Conservation (phyloP, 1,140 invertebrate species). For the Laodelphax striatellus region DNA sequence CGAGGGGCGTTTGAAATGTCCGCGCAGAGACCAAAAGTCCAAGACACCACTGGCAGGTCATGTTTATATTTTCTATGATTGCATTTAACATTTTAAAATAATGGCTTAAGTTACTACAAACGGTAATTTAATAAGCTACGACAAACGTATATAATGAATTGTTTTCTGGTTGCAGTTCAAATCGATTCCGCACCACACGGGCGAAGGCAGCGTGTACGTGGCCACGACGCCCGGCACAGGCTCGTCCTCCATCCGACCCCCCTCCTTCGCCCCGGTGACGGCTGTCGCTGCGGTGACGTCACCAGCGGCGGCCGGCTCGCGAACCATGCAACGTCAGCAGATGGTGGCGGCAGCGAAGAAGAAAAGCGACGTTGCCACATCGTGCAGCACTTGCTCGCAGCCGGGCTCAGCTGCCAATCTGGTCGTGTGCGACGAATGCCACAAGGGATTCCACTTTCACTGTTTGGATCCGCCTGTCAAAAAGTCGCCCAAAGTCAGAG, state of each 20-base stretch:
- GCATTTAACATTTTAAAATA: too few relatives aligned
- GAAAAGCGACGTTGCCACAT: constrained; percentile 35
- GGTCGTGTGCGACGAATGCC: constrained; percentile 84
- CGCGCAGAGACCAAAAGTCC: too few relatives aligned
- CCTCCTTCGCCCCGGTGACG: background rate
- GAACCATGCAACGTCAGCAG: constrained; percentile 20
- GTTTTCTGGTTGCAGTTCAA: constrained; percentile 49
- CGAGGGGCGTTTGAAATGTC: too few relatives aligned
- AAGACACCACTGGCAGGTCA: too few relatives aligned
- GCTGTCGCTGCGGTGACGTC: background rate
- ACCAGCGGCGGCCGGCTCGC: constrained; percentile 14
- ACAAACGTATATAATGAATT: constrained; percentile 6
- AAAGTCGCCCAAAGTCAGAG: constrained; percentile 83
- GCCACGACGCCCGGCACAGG: constrained; percentile 15
- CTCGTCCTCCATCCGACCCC: background rate
- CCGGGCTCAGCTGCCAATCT: constrained; percentile 49
- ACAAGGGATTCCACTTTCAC: constrained; percentile 78
- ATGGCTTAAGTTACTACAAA: too few relatives aligned
- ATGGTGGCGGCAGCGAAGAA: constrained; percentile 25
- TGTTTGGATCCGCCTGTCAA: constrained; percentile 87
- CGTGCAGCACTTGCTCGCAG: constrained; percentile 53
- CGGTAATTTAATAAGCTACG: too few relatives aligned
- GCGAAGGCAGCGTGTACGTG: constrained; percentile 18
- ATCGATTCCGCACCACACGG: constrained; percentile 61
- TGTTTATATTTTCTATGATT: too few relatives aligned